phyloP scores from a whole-genome alignment of 2,888 invertebrate species.

The Ypsolopha sequella region DNA sequence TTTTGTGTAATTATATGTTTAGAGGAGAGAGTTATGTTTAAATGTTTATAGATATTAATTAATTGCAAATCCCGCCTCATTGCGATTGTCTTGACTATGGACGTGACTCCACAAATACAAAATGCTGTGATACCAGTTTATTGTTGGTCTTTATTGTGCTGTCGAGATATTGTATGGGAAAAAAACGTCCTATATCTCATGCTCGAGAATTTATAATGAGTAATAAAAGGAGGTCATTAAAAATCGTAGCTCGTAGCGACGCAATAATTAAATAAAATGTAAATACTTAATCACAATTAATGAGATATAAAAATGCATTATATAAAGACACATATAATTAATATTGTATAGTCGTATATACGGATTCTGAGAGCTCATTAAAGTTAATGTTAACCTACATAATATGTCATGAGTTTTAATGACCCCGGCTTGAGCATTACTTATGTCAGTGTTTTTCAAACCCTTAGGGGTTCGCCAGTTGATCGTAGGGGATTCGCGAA shows the following conservation, averaged over 20 bases:
- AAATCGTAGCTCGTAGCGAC: neutral
- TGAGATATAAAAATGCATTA: neutral
- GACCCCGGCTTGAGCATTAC: no score
- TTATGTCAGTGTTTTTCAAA: no score
- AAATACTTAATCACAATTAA: neutral
- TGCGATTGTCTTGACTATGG: constrained; percentile 9
- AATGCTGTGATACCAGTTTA: constrained; percentile 67
- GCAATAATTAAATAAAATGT: neutral
- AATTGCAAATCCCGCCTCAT: neutral
- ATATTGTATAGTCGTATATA: neutral
- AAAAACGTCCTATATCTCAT: neutral
- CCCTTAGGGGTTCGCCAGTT: no score
- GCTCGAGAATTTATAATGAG: neutral
- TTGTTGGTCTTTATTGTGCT: constrained; percentile 29
- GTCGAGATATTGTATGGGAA: neutral
- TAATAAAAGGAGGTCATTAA: neutral
- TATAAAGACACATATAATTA: neutral
- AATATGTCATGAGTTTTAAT: neutral
- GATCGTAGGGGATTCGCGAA: no score
- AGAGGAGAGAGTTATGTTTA: no score
- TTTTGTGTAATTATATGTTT: no score
- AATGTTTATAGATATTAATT: neutral
- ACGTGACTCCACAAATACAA: constrained; percentile 45
- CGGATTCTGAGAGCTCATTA: neutral
- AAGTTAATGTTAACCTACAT: neutral